Base-by-base conservation (phyloP, 2,888 invertebrate genomes). In the Hirudinaria manillensis region DNA sequence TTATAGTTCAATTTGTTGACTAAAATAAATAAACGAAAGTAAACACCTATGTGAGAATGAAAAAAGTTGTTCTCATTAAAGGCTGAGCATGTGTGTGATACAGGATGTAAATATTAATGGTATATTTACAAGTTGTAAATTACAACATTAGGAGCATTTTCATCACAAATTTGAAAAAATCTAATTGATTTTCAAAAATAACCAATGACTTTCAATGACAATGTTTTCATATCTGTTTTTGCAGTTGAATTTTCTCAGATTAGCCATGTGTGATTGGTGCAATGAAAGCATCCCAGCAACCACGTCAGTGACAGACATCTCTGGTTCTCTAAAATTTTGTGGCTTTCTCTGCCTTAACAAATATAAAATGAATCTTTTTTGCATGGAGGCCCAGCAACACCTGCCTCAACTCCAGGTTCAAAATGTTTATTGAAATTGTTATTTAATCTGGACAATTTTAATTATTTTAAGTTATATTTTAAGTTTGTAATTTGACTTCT, bases 281-380 rank as follows among this genome's bases (percentile, higher is more conserved):
- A 2, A 32, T 85, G 89, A 92, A 77, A 93, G 94, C 82, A 91
- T 94, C 4, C 87, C 93, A 38, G 93, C 93, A 0, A 92, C 94
- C 72, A 93, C 92, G 80, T 94, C 93, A 83, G 93, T 94, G 27
- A 94, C 94, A 86, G 93, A 93, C 81, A 89, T 93, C 88, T 94
- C 94, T 82, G 93, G 93, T 67, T 92, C 93, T 79, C 88, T 94
- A 68, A 94, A 94, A 86, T 94, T 94, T 81, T 88, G 88, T 82
- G 93, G 93, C 70, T 93, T 94, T 85, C 93, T 93, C 88, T 95
- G 94, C 83, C 88, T 94, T 80, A 94, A 94, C 84, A 94, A 94
- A 86, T 95, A 94, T 88, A 94, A 95, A 87, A 94, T 95, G 94
- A 93, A 94, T 85, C 93, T 94, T 79, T 95, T 95, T 87, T 94